Conservation (phyloP, 1,140 invertebrate species). For the Hetaerina americana region DNA sequence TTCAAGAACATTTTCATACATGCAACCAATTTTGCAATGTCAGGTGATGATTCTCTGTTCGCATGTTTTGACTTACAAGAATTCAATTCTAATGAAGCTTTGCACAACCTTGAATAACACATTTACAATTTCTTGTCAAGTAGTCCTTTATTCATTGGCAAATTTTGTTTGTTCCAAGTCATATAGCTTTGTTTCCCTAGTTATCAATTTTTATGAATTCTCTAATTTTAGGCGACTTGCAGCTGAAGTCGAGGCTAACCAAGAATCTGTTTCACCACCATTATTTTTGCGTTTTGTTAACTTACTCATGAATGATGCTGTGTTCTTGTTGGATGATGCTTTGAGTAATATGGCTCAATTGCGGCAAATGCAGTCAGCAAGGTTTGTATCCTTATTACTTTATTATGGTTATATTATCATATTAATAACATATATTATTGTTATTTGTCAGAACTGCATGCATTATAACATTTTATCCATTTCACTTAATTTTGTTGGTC, state of each 20-base stretch:
- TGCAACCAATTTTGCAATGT: too few relatives aligned
- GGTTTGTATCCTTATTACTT: conserved; percentile 31
- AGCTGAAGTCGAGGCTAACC: conserved; percentile 65
- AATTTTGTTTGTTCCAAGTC: conserved; percentile 5
- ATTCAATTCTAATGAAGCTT: too few relatives aligned
- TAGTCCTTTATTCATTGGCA: too few relatives aligned
- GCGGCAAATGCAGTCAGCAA: conserved; percentile 52
- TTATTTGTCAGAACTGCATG: background rate
- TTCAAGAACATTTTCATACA: too few relatives aligned
- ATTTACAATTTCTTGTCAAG: too few relatives aligned
- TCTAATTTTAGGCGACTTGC: conserved; percentile 48
- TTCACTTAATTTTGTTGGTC: too few relatives aligned
- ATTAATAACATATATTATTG: background rate
- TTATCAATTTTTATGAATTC: conserved; percentile 8
- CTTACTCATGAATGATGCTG: conserved; percentile 90
- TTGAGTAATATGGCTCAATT: conserved; percentile 74
- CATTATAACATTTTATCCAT: too few relatives aligned
- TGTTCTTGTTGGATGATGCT: conserved; percentile 85
- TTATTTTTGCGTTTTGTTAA: conserved; percentile 89
- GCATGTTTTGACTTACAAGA: too few relatives aligned
- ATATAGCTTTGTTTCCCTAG: conserved; percentile 5
- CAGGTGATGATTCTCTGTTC: too few relatives aligned
- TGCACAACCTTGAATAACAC: too few relatives aligned
- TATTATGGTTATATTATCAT: conserved; percentile 10
- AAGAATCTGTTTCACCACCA: conserved; percentile 80